phyloP scores from a whole-genome alignment of 2,113 vertebrate species.

The Amphiprion ocellaris region DNA sequence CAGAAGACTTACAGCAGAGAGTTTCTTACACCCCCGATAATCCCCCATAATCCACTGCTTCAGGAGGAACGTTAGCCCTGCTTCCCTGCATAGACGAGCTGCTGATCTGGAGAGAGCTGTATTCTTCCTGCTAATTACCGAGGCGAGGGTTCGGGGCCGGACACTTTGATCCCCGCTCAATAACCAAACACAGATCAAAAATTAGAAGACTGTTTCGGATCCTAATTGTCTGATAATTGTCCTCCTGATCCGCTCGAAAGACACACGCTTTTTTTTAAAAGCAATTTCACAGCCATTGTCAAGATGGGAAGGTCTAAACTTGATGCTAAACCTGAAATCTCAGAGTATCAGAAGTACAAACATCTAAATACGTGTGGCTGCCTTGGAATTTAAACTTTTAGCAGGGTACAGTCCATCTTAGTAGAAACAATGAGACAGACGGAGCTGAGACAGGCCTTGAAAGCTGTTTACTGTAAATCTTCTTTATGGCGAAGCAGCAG shows the following conservation, averaged over 20 bases:
- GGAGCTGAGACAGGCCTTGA: constrained; percentile 83
- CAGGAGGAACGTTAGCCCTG: constrained; percentile 66
- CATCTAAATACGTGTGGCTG: background rate
- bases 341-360: background rate
- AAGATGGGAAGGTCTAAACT: background rate
- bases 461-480: constrained; percentile 81
- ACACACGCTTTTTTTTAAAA: background rate
- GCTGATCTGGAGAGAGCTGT: constrained; percentile 59
- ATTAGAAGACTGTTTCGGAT: background rate
- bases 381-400: constrained; percentile 88
- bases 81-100: constrained; percentile 59
- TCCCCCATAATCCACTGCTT: constrained; percentile 81
- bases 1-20: constrained; percentile 53
- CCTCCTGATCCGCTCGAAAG: background rate
- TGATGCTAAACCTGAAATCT: background rate
- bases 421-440: constrained; percentile 88
- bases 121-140: constrained; percentile 53
- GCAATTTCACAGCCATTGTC: background rate
- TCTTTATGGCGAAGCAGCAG: constrained; percentile 74
- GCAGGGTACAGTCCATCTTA: constrained; percentile 90
- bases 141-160: constrained; percentile 18
- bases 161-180: constrained; percentile 39
- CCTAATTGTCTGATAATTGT: background rate
- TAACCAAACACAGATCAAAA: constrained; percentile 26
- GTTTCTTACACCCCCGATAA: constrained; percentile 76